phyloP scores from a whole-genome alignment of 2,888 invertebrate genomes.

The Phengaris arion region DNA sequence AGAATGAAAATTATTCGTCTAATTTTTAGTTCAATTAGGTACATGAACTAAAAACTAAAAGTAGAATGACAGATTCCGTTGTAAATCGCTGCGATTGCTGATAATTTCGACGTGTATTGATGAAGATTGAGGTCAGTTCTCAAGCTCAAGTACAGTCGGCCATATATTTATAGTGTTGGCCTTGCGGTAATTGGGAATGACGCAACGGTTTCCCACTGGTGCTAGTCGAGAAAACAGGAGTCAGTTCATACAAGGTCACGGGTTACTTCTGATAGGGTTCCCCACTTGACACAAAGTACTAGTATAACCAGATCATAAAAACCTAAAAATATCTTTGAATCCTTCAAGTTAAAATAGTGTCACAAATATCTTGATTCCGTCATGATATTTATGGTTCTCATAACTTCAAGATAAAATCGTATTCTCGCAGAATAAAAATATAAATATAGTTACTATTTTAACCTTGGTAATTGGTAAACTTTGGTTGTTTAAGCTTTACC shows the following conservation, averaged over 20 bases:
- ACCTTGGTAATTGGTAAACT: no score
- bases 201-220: constrained; percentile 7
- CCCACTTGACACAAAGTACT: not conserved
- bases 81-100: not conserved
- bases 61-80: not conserved
- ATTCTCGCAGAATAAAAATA: no score
- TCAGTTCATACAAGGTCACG: constrained; percentile 14
- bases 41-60: not conserved
- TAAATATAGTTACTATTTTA: no score
- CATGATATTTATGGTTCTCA: no score
- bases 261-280: not conserved
- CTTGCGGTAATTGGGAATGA: constrained; percentile 12
- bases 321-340: no score
- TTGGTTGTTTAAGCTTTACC: no score
- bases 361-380: no score
- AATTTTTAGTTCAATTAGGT: not conserved
- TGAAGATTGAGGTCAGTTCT: constrained; percentile 16
- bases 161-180: constrained; percentile 16
- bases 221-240: not conserved
- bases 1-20: not conserved
- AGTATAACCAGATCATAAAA: not conserved
- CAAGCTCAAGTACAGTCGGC: constrained; percentile 13
- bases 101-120: constrained; percentile 5
- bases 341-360: no score
- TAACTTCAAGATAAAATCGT: no score